Base-by-base conservation (phyloP, 2,888 invertebrate genomes). In the Sinhomidia bicolor region DNA sequence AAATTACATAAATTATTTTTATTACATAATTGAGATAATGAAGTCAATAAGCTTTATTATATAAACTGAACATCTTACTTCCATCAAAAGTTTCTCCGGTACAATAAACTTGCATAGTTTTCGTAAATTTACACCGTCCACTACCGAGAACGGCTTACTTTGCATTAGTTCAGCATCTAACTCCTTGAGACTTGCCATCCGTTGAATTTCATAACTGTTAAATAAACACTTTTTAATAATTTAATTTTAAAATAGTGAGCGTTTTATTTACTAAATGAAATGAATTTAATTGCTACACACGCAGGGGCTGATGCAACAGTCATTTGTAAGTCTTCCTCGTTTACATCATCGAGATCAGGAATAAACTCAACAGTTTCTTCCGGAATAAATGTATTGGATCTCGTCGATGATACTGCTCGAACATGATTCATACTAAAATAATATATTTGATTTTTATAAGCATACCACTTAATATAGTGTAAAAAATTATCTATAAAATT, bases 321-420 rank as follows among this genome's bases (percentile, higher is more conserved):
- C 82, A 80, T 81, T n/a, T 91, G 87, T 10, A 91, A 81, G 76
- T 92, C 92, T 54, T 92, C 91, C 65, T 91, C 91, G 57, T 90
- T 88, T 3, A 92, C 90, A 65, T 92, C 92, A 62, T 91, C 91
- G 85, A 92, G 89, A 71, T 91, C 92, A 4, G 92, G 92, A 60
- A 92, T 92, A 36, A 89, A 91, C 20, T 91, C 91, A 1, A 90
- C 83, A 0, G 87, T 85, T 10, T 90, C 90, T 20, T 91, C 91
- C 76, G 81, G 10, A 79, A 86, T 81, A 9, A 84, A 84, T 41
- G 71, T 87, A 10, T 80, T 87, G 14, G 86, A 62, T 20, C 84
- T 36, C 17, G 76, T 79, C 0, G 88, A 79, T 0, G 87, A 80
- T 6, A 32, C 65, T 26, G 88, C 83, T 29, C 88, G 20, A 1